Base-by-base conservation (phyloP, 2,113 vertebrate genomes). In the Chitala chitala region DNA sequence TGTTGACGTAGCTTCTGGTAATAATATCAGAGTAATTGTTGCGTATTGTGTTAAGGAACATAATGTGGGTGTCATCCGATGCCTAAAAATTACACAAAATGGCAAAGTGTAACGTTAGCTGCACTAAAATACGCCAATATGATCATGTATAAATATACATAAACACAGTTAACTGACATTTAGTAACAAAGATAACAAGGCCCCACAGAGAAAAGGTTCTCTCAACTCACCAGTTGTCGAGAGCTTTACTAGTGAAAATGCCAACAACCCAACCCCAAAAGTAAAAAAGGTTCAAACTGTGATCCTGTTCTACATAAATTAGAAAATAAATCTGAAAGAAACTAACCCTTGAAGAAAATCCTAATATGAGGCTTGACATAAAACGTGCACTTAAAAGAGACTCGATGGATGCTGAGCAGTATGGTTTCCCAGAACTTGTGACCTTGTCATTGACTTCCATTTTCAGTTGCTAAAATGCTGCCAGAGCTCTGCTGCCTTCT, bases 21-120 rank as follows among this genome's bases (percentile, higher is more conserved):
- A 88, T 87, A n/a, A 77, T 9, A 1, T 86, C 85, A 0, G 88
- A 84, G 13, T 90, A 82, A 15, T 91, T 92, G 71, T 90, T 92
- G 78, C 87, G 88, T 77, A 87, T 89, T 26, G 86, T 88, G 81
- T 91, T 93, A 1, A 66, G 82, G 79, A 93, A 92, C 89, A 91
- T 86, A 77, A 85, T 88, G 78, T 88, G 82, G 4, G 83, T 80
- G 1, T 87, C 85, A 77, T 89, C 81, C 0, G 89, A 92, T 26
- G 78, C 74, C 91, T 94, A 73, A 22, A 74, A 66, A 75, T 55
- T 85, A 75, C 74, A 13, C 33, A 9, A 5, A 63, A n/a, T 63
- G 22, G 51, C 51, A 54, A 54, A 63, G 33, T 4, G 33, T 38
- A 38, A 12, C 44, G 44, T 12, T 38, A 38, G 9, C 59, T 63